Base-by-base conservation (phyloP, 1,140 invertebrate species). In the Plutomurus gul region DNA sequence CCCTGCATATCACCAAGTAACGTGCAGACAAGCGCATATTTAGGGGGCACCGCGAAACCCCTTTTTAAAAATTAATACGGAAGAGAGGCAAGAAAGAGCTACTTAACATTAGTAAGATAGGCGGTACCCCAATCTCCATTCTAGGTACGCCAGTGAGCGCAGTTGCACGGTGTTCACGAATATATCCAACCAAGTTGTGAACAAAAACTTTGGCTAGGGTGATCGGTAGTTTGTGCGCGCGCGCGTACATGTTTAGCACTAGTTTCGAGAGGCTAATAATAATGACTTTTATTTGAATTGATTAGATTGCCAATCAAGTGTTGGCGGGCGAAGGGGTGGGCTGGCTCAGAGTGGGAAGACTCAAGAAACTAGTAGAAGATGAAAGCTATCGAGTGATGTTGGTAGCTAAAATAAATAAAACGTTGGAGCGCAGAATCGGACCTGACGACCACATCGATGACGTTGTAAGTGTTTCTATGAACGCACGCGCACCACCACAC, bases 291-390 rank as follows among this genome's bases (percentile, higher is more conserved):
- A 11, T 13, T 71, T 74, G 72, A 40, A 43, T 74, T 11, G 20
- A 46, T 81, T 88, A 98, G 91, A 90, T 98, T 33, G 92, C 97
- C 10, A 94, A 92, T 85, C 93, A 94, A 88, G 95, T 99, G 4
- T 85, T 99, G 60, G 93, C 95, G 56, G 98, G 98, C 10, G 96
- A 99, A 88, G 97, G 98, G 3, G 93, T 99, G 16, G 96, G 97
- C 39, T 99, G 97, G 95, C 88, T 99, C 20, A 98, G 99, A 87
- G 87, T 97, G 6, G 97, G 95, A 85, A 91, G 97, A 39, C 88
- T 99, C 20, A 96, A 96, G 85, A 97, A 98, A 85, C 87, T 99
- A 5, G 97, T 99, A 95, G 98, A 99, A 87, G 97, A 99, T 87
- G 98, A 99, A 88, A 98, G 94, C 75, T 98, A 99, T 88, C 89